phyloP scores from a whole-genome alignment of 1,140 invertebrate species.

The Drosophila prosaltans region DNA sequence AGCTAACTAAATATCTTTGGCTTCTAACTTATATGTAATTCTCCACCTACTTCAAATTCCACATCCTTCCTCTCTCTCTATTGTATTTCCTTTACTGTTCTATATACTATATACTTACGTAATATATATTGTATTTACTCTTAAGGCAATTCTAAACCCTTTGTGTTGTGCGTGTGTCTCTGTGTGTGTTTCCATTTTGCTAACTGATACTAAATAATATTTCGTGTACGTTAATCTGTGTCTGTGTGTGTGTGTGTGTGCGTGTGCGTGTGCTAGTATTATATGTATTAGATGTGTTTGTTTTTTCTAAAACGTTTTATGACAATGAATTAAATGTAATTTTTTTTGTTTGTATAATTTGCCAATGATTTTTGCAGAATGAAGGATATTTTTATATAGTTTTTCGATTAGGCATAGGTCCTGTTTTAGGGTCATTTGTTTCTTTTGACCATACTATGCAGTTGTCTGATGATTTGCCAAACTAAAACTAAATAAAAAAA shows the following conservation, averaged over 20 bases:
- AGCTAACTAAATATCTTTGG: background rate
- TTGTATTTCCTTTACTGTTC: background rate
- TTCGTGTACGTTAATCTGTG: constrained; percentile 33
- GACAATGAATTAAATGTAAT: too few relatives aligned
- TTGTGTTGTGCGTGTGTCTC: background rate
- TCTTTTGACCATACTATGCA: constrained; percentile 83
- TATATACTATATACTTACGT: background rate
- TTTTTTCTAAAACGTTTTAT: background rate
- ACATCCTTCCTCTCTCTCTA: background rate
- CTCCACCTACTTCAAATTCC: background rate
- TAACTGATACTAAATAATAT: constrained; percentile 17
- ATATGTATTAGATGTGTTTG: constrained; percentile 12
- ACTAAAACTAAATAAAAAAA: constrained; percentile 18
- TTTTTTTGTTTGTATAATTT: constrained; percentile 18
- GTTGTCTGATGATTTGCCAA: constrained; percentile 81
- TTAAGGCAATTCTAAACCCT: background rate
- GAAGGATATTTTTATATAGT: background rate
- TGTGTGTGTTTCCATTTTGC: constrained; percentile 30
- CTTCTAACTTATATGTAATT: background rate
- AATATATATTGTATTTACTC: background rate
- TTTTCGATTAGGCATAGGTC: constrained; percentile 5
- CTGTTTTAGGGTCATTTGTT: constrained; percentile 43
- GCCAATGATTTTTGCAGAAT: background rate
- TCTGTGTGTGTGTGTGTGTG: constrained; percentile 39
- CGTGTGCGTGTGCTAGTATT: background rate